phyloP scores from a whole-genome alignment of 2,797 vertebrate species.

The Sarcoramphus papa region DNA sequence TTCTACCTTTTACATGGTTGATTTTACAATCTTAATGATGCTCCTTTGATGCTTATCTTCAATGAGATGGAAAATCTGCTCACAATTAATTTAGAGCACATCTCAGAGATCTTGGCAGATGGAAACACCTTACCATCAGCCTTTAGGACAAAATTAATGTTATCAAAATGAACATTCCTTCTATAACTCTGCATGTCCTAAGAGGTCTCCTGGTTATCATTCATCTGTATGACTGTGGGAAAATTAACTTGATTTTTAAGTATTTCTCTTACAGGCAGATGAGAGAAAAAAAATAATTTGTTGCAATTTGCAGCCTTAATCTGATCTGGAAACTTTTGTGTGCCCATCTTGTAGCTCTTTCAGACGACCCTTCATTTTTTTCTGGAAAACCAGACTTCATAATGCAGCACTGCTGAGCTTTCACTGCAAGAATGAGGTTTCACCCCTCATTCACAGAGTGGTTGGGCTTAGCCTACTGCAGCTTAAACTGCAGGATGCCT shows the following conservation, averaged over 20 bases:
- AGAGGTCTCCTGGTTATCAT: background rate
- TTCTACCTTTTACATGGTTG: slow-evolving; percentile 9
- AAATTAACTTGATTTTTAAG: background rate
- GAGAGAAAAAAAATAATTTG: background rate
- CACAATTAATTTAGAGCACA: slow-evolving; percentile 25
- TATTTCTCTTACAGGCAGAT: background rate
- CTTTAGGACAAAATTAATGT: slow-evolving; percentile 14
- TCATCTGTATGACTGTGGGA: background rate
- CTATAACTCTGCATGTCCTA: background rate
- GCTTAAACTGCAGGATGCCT: background rate
- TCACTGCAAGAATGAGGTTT: background rate
- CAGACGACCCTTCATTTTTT: background rate
- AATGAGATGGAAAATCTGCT: slow-evolving; percentile 18
- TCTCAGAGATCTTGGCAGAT: background rate
- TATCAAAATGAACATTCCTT: background rate
- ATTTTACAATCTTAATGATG: background rate
- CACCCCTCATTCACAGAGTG: rapidly evolving
- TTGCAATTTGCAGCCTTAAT: background rate
- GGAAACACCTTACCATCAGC: background rate
- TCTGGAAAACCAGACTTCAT: background rate
- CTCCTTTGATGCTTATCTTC: slow-evolving; percentile 22
- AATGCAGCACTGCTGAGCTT: background rate
- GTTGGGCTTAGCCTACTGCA: background rate
- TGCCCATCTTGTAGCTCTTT: background rate
- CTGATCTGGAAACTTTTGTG: background rate